Conservation (phyloP, 1,140 invertebrate species). For the Brachystomella parvula region DNA sequence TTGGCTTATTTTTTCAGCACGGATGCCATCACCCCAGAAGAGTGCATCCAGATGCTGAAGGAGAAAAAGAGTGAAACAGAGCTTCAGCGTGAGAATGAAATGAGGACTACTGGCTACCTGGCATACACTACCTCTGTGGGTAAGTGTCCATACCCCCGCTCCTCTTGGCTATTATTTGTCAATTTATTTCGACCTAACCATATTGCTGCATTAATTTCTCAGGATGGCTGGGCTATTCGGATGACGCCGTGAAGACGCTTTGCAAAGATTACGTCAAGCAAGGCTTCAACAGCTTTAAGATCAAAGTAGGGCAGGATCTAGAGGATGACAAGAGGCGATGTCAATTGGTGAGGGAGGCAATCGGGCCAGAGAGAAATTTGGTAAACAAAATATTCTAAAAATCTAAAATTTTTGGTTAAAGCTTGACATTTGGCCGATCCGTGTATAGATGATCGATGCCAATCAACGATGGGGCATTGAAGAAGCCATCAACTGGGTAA, state of each 20-base stretch:
- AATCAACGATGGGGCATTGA: slow-evolving; percentile 85
- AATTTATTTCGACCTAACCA: not conserved
- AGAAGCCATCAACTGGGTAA: slow-evolving; percentile 79
- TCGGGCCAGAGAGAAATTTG: slow-evolving; percentile 63
- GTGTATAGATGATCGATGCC: slow-evolving; percentile 73
- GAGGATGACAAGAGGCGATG: slow-evolving; percentile 66
- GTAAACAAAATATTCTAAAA: slow-evolving; percentile 44
- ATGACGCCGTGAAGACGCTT: slow-evolving; percentile 57
- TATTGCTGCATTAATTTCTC: slow-evolving; percentile 16
- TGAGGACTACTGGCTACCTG: slow-evolving; percentile 59
- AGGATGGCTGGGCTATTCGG: slow-evolving; percentile 73
- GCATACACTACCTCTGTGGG: slow-evolving; percentile 57
- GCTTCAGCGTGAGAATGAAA: slow-evolving; percentile 50
- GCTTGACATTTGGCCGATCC: no score
- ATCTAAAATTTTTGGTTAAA: slow-evolving; percentile 13
- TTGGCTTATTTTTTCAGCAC: slow-evolving; percentile 49
- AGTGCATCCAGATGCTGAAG: slow-evolving; percentile 66
- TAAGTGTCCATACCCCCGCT: no score
- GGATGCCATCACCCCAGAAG: slow-evolving; percentile 70
- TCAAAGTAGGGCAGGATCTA: slow-evolving; percentile 78
- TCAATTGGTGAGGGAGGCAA: slow-evolving; percentile 60
- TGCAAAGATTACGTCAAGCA: slow-evolving; percentile 62
- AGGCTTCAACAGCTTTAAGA: slow-evolving; percentile 76
- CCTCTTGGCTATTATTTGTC: not conserved
- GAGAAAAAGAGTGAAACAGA: slow-evolving; percentile 44